Base-by-base conservation (phyloP, 1,140 invertebrate species). In the Drosophila dunni region DNA sequence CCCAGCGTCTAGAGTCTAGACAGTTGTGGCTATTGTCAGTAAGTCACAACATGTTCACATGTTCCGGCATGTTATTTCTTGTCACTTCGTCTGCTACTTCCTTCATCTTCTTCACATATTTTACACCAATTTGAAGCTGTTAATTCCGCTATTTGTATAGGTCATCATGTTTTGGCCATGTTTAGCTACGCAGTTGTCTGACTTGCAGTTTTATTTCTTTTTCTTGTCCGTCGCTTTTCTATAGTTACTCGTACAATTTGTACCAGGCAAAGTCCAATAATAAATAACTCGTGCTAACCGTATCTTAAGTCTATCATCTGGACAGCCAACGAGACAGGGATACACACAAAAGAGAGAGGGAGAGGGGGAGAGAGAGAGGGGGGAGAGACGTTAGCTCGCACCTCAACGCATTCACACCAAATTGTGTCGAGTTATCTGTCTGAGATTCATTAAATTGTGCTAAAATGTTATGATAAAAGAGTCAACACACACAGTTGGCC, bases 381-480 rank as follows among this genome's bases (percentile, higher is more conserved):
- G 20, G 4, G 48, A 50, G 13, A n/a, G 48, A 33, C 5, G 0
- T 5, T 13, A 24, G 15, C 48, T 56, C 17, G 7, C 50, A 53
- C 50, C 50, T 36, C 33, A 34, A 17, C 36, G 11, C 29, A 45
- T 65, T 56, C 63, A 65, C 15, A 15, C 24, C 58, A 36, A 60
- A 46, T 48, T 50, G 65, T 68, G 50, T 54, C 53, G 62, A 53
- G 50, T 64, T 53, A 38, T 40, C 46, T 53, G 33, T 33, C 54
- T 40, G 11, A 61, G 50, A 68, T 61, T 68, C 64, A 68, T 29
- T 68, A 62, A 69, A 74, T 74, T 74, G 71, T 74, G 71, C 65
- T 74, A 74, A 74, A 74, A 74, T 69, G 42, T 69, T 74, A 46
- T 44, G 65, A 74, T 74, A 62, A 74, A 74, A 74, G 50, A 68